Evolutionary conservation across 2,888 invertebrate genomes (phyloP), one percentile per base, ranked within the genome.

Genomic region (Eilema sororculum): DNA sequence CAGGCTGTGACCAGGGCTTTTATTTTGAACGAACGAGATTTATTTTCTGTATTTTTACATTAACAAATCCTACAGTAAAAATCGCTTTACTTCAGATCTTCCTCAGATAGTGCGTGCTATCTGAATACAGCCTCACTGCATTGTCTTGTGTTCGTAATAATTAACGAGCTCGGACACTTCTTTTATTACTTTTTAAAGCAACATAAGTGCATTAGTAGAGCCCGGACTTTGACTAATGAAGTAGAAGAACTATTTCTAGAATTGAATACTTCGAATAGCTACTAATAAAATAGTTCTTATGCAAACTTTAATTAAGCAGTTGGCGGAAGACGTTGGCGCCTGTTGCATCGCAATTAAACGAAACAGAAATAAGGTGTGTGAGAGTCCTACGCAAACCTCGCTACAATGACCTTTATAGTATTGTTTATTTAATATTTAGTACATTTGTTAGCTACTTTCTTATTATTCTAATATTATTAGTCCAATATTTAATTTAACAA

Each of bases 321-420:
- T 76, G 73, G 77, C 75, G 74, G 76, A 76, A 80, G 76, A 84
- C 84, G 86, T 84, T 81, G 83, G 88, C 81, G 86, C 79, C 68
- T 84, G 79, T 82, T 81, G 75, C 76, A 74, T 76, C 82, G 83
- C 89, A 91, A 90, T 90, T 90, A 91, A 85, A 85, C 83, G 75
- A 78, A 76, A 71, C 77, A 75, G 80, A 87, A 86, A 81, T 84
- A 85, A 82, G 81, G 73, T 78, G 86, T 66, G 79, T 78, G 71
- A 69, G 72, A 74, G 71, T 78, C 86, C 84, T 81, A 86, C 86
- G 84, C 85, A 79, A 4, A 57, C n/a, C 63, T 67, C 30, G 69
- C 74, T 63, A 78, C 77, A 78, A 68, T 80, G 72, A 67, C 67
- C 75, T 64, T 67, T 71, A 12, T 24, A 46, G 8, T 41, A 30